Base-by-base conservation (phyloP, 2,797 vertebrate species). In the Melanotaenia parkinsoni region DNA sequence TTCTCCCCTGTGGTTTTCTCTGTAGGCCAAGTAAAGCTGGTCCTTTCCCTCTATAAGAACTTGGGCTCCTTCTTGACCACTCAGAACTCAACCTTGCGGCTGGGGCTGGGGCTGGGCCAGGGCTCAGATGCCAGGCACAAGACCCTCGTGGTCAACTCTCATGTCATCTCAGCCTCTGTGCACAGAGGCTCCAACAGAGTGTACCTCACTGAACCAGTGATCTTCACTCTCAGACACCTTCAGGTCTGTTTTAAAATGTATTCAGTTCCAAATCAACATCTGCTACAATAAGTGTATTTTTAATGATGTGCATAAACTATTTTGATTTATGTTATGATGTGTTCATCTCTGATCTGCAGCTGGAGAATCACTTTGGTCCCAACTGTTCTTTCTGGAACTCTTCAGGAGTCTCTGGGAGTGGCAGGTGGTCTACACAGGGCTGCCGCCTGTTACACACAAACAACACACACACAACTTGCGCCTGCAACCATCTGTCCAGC, bases 371-470 rank as follows among this genome's bases (percentile, higher is more conserved):
- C 85, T 97, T 96, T 86, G 96, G 96, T 28, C 96, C 96, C 47
- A 98, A 97, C 93, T 98, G 97, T 86, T 97, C 97, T n/a, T 98
- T 98, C 93, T 98, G 97, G 97, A 98, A 97, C 58, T 95, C 96
- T 79, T 96, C 96, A 0, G 96, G 96, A 84, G 91, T 95, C 2
- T 95, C 96, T 45, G 97, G 97, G 92, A 94, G 92, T 51, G 96
- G 96, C 68, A 95, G 96, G 91, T 98, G 97, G 96, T 97, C 97
- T 0, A 96, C 95, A 0, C 97, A 98, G 88, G 97, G 97, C 85
- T 98, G 97, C 83, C 95, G 96, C 28, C 92, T 97, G 84, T 80
- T 97, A 37, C 93, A 95, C 80, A 96, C 95, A 90, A 98, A 98
- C 93, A 96, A 95, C 91, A 97, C 96, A 7, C 97, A 98, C 87